These are phyloP conservation scores for Chaetodon trifasciatus DNA, from an alignment of 2,797 vertebrate species.

Conservation along the genomic window DNA sequence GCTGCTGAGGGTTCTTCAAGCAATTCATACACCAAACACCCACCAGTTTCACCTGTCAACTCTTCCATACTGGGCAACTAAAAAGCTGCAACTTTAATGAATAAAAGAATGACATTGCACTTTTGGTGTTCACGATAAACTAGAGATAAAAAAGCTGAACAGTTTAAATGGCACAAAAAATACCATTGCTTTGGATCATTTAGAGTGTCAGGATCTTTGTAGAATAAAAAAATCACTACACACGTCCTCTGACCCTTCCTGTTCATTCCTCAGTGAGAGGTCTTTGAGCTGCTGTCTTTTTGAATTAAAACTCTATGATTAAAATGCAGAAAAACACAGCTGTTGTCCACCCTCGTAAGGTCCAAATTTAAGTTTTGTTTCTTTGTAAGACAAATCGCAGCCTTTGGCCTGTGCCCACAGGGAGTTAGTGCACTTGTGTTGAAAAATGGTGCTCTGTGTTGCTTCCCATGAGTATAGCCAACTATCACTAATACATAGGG, in stretches of 20 bases:
- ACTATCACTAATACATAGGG: conserved; percentile 61
- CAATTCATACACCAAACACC: conserved; percentile 74
- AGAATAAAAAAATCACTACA: background rate
- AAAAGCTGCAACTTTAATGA: conserved; percentile 61
- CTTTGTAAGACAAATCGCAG: conserved; percentile 45
- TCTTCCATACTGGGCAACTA: conserved; percentile 31
- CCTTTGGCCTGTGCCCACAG: conserved; percentile 69
- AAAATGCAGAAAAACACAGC: conserved; percentile 43
- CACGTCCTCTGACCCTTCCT: conserved; percentile 9
- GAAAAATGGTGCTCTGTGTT: conserved; percentile 68
- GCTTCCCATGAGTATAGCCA: conserved; percentile 61
- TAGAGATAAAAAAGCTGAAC: conserved; percentile 34
- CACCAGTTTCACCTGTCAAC: conserved; percentile 71
- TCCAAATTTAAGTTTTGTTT: conserved; percentile 63
- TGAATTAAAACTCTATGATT: conserved; percentile 8
- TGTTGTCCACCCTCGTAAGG: conserved; percentile 47
- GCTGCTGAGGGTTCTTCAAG: conserved; percentile 77
- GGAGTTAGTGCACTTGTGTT: conserved; percentile 67
- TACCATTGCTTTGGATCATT: conserved; percentile 17
- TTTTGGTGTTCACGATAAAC: conserved; percentile 12
- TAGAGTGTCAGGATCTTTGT: background rate
- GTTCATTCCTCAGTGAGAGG: conserved; percentile 17
- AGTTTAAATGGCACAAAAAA: conserved; percentile 37
- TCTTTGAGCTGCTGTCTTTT: conserved; percentile 14
- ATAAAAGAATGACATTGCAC: conserved; percentile 50